Base-by-base conservation (phyloP, 2,888 invertebrate species). In the Agonopterix arenella region DNA sequence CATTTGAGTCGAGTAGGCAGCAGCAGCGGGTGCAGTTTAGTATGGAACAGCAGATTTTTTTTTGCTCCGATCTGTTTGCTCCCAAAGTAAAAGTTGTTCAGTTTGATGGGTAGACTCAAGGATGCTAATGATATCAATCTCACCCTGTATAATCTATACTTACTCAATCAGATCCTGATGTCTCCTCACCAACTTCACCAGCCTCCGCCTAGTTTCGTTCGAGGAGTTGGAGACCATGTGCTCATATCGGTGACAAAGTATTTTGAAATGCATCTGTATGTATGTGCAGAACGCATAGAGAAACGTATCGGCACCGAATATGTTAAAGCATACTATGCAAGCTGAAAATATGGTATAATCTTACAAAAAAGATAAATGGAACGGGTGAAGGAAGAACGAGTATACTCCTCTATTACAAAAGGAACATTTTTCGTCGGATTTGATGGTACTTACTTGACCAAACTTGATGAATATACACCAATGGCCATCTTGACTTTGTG, bases 81-180 rank as follows among this genome's bases (percentile, higher is more conserved):
- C n/a, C n/a, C n/a, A n/a, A n/a, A n/a, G n/a, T n/a, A n/a, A n/a
- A n/a, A n/a, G n/a, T n/a, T n/a, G n/a, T n/a, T n/a, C n/a, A n/a
- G n/a, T n/a, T n/a, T n/a, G n/a, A n/a, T n/a, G n/a, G n/a, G n/a
- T n/a, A n/a, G n/a, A n/a, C n/a, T n/a, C n/a, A n/a, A n/a, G n/a
- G n/a, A n/a, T n/a, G n/a, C n/a, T n/a, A n/a, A n/a, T n/a, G n/a
- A n/a, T n/a, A n/a, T n/a, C n/a, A n/a, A n/a, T n/a, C n/a, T n/a
- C n/a, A n/a, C n/a, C n/a, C n/a, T n/a, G n/a, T n/a, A n/a, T n/a
- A n/a, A n/a, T 1, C 4, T n/a, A n/a, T n/a, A 53, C 78, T 70
- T 58, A 84, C 84, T 68, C 46, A 44, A 81, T 81, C 43, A 84
- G 56, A 10, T 73, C 70, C 57, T 77, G 77, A 47, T 84, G 84